Evolutionary conservation across 92 coral and sea anemone genomes (phyloP).

Genomic region (Pocillopora meandrina): DNA sequence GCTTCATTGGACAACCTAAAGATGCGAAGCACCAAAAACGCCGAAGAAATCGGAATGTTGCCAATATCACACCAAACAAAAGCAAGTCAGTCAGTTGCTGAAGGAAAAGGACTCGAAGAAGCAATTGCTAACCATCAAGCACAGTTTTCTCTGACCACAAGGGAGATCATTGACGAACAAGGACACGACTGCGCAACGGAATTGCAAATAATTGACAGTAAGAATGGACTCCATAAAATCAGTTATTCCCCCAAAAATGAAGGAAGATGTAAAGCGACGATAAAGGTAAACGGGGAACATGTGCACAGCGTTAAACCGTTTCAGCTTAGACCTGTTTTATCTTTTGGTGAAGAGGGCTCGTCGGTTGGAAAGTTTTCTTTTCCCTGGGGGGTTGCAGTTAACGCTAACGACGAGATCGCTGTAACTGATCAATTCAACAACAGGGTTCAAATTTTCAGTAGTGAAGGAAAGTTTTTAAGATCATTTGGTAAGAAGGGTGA

Average conservation of each 20-base stretch:
- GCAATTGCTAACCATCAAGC: no score
- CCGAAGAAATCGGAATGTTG: neutral
- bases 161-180: no score
- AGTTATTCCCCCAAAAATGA: neutral
- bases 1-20: neutral
- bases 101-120: neutral
- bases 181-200: no score
- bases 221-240: neutral
- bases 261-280: neutral
- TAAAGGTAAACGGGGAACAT: neutral
- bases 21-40: neutral
- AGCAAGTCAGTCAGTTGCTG: neutral
- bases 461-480: neutral
- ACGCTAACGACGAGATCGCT: neutral
- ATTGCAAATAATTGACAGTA: neutral
- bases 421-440: neutral
- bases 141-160: no score
- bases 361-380: neutral
- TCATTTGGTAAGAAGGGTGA: neutral
- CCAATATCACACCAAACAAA: no score
- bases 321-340: neutral
- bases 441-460: neutral
- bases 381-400: conserved; percentile 15
- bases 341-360: neutral
- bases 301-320: neutral